A percentile compares a stretch with the other conserved stretches of the same genome.
Conservation (phyloP, 1,140 invertebrate species). For the Mercenaria mercenaria region DNA sequence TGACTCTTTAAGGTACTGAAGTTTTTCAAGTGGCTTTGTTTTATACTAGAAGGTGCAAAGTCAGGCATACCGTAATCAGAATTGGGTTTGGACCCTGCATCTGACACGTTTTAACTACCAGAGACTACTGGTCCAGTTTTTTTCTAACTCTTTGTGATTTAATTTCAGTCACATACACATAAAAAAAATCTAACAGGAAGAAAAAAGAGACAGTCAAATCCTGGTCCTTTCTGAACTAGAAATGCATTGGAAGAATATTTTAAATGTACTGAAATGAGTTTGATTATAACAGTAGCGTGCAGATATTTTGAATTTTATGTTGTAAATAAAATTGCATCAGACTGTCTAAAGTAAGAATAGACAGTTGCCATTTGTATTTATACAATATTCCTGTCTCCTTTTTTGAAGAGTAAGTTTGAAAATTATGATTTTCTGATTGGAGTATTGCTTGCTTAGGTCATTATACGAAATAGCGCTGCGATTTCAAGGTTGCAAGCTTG, state of each 20-base stretch:
- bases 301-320: not conserved
- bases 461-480: not conserved
- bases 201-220: not conserved
- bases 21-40: too few species aligned
- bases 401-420: not conserved
- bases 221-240: not conserved
- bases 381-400: not conserved
- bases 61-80: too few species aligned
- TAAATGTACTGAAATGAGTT: constrained; percentile 2
- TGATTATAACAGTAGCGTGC: not conserved
- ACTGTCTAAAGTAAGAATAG: not conserved
- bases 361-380: not conserved
- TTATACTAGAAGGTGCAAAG: too few species aligned
- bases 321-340: not conserved
- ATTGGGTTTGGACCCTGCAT: too few species aligned
- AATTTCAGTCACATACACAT: too few species aligned
- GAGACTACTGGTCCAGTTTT: too few species aligned
- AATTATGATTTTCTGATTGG: not conserved
- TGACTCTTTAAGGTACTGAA: too few species aligned
- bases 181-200: too few species aligned
- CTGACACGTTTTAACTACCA: too few species aligned
- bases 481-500: not conserved
- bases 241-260: constrained; percentile 24
- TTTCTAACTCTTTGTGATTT: too few species aligned
- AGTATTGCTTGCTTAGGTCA: constrained; percentile 7